Evolutionary conservation across 1,140 invertebrate genomes (phyloP).

Genomic region (Cephus cinctus): DNA sequence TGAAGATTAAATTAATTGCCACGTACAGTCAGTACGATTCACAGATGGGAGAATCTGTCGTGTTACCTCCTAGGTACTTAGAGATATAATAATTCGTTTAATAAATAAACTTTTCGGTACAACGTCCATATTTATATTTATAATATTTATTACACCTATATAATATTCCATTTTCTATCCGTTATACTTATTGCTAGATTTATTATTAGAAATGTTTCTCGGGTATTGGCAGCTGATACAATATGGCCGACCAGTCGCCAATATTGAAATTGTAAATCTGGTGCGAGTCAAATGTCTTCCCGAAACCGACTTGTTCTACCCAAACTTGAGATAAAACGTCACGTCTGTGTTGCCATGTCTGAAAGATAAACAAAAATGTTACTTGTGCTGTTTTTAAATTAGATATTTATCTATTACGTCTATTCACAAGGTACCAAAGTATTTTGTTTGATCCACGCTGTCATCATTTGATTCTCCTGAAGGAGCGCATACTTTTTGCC

Average conservation of each 20-base stretch:
- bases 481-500: constrained; percentile 10
- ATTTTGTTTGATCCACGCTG: constrained; percentile 26
- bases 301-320: constrained; percentile 20
- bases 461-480: constrained; percentile 19
- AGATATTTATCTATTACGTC: too few species aligned
- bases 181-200: too few species aligned
- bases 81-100: constrained; percentile 33
- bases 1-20: too few species aligned
- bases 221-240: constrained; percentile 26
- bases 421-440: constrained; percentile 18
- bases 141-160: too few species aligned
- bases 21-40: too few species aligned
- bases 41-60: not conserved
- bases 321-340: constrained; percentile 30
- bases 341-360: constrained; percentile 35
- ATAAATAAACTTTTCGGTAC: constrained; percentile 36
- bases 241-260: constrained; percentile 29
- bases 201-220: constrained; percentile 15
- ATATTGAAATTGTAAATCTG: constrained; percentile 24
- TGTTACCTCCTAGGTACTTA: constrained; percentile 26
- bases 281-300: constrained; percentile 25
- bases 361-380: constrained; percentile 1
- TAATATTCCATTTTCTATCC: too few species aligned
- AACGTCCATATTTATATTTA: not conserved
- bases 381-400: too few species aligned